Base-by-base conservation (phyloP, 1,140 invertebrate species). In the Yoshiicerus persimilis region DNA sequence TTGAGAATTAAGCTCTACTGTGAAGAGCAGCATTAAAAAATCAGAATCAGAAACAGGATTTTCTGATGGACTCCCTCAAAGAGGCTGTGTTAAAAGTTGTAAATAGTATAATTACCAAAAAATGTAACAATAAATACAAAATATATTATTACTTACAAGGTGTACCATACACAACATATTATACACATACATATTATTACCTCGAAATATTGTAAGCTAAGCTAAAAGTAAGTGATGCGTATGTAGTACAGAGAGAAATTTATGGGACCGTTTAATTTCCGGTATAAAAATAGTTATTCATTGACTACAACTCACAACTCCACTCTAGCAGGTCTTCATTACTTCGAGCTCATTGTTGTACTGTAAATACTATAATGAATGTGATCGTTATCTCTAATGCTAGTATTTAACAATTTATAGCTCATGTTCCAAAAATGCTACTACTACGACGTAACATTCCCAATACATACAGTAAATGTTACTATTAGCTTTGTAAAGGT, bases 1-100 rank as follows among this genome's bases (percentile, higher is more conserved):
- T 80, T 38, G 25, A 80, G 13, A 66, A 32, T 77, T 77, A 36
- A 16, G 34, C 75, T 80, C 75, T 80, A 30, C 34, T 56, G 47
- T 56, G 20, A 80, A 80, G 75, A 80, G 75, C 32, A 9, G 16
- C 34, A 16, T 9, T 80, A 34, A 38, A 32, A 56, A 80, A 80
- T 80, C 4, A 38, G 8, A 80, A 16, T 80, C 75, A 80, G 75
- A 80, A 80, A 80, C 30, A 36, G 75, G 32, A 80, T 80, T 70
- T 80, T 80, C 75, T 80, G 75, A 80, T 80, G 75, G 75, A 80
- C 75, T 80, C 75, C 75, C 75, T 80, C 75, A 80, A 80, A 80
- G 75, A 80, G 75, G 75, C 75, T 80, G 75, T 80, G 75, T 80
- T 80, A 80, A 66, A 80, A 80, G 75, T 80, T 80, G 75, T 80